A percentile compares a stretch with the other conserved stretches of the same genome.
These are phyloP conservation scores for Microchirus variegatus DNA, from an alignment of 2,797 vertebrate genomes.

Conservation along the genomic window DNA sequence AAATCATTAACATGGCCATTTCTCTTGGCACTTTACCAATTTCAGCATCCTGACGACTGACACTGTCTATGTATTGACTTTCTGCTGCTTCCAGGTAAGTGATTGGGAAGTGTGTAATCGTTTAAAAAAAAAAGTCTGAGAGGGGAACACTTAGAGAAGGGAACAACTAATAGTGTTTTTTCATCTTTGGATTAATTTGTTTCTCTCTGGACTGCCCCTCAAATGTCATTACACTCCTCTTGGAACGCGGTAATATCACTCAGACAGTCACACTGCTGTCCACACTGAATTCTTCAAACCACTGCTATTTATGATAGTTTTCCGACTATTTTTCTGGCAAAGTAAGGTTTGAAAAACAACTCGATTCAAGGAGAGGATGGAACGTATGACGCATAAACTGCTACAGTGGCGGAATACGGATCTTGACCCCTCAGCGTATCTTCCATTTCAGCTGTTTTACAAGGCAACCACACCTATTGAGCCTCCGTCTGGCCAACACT, in stretches of 20 bases:
- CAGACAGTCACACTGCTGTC: conserved; percentile 11
- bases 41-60: conserved; percentile 45
- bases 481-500: conserved; percentile 20
- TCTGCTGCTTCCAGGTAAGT: conserved; percentile 66
- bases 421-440: conserved; percentile 35
- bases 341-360: too few species aligned
- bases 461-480: conserved; percentile 29
- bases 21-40: conserved; percentile 66
- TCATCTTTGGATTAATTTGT: conserved; percentile 63
- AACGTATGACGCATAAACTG: conserved; percentile 4
- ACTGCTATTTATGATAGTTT: neutral
- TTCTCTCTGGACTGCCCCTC: conserved; percentile 36
- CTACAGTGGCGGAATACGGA: conserved; percentile 15
- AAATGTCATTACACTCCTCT: conserved; percentile 39
- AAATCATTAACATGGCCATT: conserved; percentile 73
- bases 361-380: too few species aligned
- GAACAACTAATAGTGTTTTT: conserved; percentile 53
- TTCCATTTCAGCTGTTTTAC: conserved; percentile 42
- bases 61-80: conserved; percentile 71
- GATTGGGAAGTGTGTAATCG: conserved; percentile 65
- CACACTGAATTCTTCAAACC: neutral
- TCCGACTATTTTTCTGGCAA: neutral
- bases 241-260: conserved; percentile 1
- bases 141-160: conserved; percentile 46
- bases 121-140: conserved; percentile 49